Evolutionary conservation across 2,888 invertebrate species (phyloP).

Genomic region (Calliscelio sp.): DNA sequence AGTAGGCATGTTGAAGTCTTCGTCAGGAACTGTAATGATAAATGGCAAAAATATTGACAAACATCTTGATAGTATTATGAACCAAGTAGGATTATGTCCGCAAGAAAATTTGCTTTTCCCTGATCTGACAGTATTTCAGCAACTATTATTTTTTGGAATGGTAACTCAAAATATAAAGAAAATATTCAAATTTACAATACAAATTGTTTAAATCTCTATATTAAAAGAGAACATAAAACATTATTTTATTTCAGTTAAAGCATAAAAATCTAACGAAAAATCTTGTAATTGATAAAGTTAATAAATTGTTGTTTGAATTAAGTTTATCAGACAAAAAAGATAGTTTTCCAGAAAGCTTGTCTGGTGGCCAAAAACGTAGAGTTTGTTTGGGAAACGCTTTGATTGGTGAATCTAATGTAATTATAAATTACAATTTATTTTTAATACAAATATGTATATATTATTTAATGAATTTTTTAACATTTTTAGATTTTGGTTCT

Average conservation of each 20-base stretch:
- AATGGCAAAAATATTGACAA: constrained; percentile 90
- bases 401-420: constrained; percentile 90
- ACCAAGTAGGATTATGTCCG: constrained; percentile 94
- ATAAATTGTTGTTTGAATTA: constrained; percentile 88
- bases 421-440: constrained; percentile 89
- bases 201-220: no score
- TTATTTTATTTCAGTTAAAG: constrained; percentile 86
- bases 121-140: constrained; percentile 93
- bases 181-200: no score
- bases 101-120: constrained; percentile 95
- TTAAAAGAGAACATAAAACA: no score
- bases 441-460: constrained; percentile 51
- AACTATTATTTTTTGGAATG: constrained; percentile 93
- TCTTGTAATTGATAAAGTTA: constrained; percentile 87
- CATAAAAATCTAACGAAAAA: no score
- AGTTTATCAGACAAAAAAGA: constrained; percentile 89
- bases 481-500: constrained; percentile 87
- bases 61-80: constrained; percentile 89
- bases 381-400: constrained; percentile 95
- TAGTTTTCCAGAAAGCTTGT: constrained; percentile 89
- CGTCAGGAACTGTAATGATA: constrained; percentile 90
- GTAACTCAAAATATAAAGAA: constrained; percentile 86
- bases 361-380: constrained; percentile 97
- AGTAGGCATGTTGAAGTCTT: constrained; percentile 90
- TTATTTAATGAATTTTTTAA: constrained; percentile 60